phyloP scores from a whole-genome alignment of 2,888 invertebrate genomes.

The Lydus trimaculatus region DNA sequence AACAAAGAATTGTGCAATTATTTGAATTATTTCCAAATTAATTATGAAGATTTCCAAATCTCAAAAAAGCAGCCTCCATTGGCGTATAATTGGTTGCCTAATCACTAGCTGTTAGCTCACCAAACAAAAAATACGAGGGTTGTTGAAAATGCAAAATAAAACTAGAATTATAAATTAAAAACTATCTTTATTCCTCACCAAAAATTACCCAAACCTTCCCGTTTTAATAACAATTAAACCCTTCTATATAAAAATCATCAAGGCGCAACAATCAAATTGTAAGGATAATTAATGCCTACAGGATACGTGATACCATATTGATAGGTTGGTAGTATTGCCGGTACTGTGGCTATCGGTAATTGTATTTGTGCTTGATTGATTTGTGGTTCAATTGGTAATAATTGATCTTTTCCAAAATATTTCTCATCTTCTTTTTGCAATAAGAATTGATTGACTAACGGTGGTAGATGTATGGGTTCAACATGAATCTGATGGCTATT shows the following conservation, averaged over 20 bases:
- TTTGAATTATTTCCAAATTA: too few species aligned
- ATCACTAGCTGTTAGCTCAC: background rate
- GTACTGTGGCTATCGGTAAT: constrained; percentile 5
- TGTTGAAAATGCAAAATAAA: too few species aligned
- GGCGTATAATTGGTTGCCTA: background rate
- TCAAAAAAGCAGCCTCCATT: too few species aligned
- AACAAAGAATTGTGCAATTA: too few species aligned
- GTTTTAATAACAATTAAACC: background rate
- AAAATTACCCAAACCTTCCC: background rate
- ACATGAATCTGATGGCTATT: background rate
- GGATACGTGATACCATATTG: constrained; percentile 28
- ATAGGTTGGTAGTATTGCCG: constrained; percentile 22
- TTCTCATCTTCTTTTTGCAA: background rate
- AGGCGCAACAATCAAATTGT: constrained; percentile 22
- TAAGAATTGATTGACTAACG: background rate
- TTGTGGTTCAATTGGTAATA: constrained; percentile 2
- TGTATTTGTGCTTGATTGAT: background rate
- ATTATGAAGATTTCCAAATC: too few species aligned
- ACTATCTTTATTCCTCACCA: background rate
- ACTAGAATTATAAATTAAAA: background rate
- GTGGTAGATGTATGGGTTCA: constrained; percentile 8
- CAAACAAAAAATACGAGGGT: too few species aligned
- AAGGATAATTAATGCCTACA: constrained; percentile 30
- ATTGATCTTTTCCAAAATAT: background rate
- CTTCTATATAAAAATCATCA: background rate